Base-by-base conservation (phyloP, 2,797 vertebrate species). In the Rhabdophis nuchalis region DNA sequence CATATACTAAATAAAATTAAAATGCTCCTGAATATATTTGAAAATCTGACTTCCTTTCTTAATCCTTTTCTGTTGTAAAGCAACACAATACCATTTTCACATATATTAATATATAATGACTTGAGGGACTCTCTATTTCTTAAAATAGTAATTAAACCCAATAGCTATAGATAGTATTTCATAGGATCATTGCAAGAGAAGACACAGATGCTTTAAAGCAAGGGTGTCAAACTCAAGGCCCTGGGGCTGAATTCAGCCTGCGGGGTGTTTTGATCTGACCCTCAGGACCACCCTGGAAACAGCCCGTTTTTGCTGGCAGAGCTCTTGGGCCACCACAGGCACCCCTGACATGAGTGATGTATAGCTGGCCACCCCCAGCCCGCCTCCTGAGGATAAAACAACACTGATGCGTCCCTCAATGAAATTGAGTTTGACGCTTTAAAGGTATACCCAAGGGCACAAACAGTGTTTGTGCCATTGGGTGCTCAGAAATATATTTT, bases 51-150 rank as follows among this genome's bases (percentile, higher is more conserved):
- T 68, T 88, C 93, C 90, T 87, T 96, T 90, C 4, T 95, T 36
- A 96, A 95, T 95, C 94, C 56, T 95, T 93, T 90, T 90, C n/a
- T 58, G 4, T 60, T 77, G 57, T 41, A 27, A 89, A 92, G 20
- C 36, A 57, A 27, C 58, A 54, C 54, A 77, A 56, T 58, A 52
- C 18, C 41, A 61, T 87, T 29, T n/a, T 94, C 10, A 92, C 91
- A 52, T 88, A 87, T 9, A 93, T 94, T 92, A 92, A 25, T 85
- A 92, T 41, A 60, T n/a, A 82, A 57, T 86, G 4, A 61, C 61
- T 52, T 50, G 18, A 72, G 90, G 4, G 54, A 56, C 14, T 50
- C 36, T 68, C 41, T 77, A 12, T 56, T 87, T 86, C 46, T 92
- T 50, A 56, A 86, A 27, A 27, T 57, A 60, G n/a, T 27, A 20